Base-by-base conservation (phyloP, 2,797 vertebrate species). In the Rhadinocentrus ornatus region DNA sequence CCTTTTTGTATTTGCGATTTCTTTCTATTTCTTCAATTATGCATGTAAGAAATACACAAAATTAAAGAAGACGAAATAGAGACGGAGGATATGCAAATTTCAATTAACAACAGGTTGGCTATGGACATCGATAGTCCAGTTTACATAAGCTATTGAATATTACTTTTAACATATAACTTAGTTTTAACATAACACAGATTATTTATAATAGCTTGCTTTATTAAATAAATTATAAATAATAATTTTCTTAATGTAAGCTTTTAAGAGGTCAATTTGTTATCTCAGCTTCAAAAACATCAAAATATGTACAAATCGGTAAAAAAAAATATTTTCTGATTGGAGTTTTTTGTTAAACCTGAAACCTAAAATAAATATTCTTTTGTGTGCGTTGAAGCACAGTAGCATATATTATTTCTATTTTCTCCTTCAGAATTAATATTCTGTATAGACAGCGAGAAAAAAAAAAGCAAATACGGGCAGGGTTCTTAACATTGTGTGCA, bases 91-190 rank as follows among this genome's bases (percentile, higher is more conserved):
- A 89, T 88, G 86, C 74, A 86, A 48, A 48, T 48, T 48, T 48
- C 9, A 90, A 91, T 88, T 64, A 34, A 85, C 90, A 93, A 92
- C 89, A 93, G 84, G 90, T 92, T 90, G 88, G 59, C 32, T 75
- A 80, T 86, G 80, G 83, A 83, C 85, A 83, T 72, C 87, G 82
- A 86, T 80, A n/a, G 55, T 18, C 1, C 16, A 41, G 26, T 26
- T n/a, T 59, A 69, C 67, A 57, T 52, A 65, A 56, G 7, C 1
- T 48, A 62, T 72, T 37, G 44, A 48, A 53, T 72, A 63, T 26
- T 24, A 66, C 71, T 77, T 55, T 73, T 6, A 58, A 4, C 3
- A 15, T 16, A 13, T 3, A 12, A 39, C 12, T 12, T 13, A 39
- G 3, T 39, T 39, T 39, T 15, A 15, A 39, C 32, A 63, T 11